Evolutionary conservation across 2,113 vertebrate species (phyloP).

Genomic region (Sapajus apella): DNA sequence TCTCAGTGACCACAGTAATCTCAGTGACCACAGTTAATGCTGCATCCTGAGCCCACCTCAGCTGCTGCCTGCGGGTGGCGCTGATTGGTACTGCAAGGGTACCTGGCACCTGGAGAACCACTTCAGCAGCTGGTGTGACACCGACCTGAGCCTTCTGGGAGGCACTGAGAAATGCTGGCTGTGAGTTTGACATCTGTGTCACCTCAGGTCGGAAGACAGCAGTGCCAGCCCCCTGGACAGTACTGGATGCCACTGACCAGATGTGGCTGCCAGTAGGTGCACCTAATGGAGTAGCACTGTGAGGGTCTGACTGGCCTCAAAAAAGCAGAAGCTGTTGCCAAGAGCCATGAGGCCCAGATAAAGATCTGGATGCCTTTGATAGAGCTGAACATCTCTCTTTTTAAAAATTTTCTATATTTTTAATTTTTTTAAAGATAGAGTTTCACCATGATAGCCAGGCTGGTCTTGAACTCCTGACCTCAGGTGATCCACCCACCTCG

Average conservation of each 20-base stretch:
- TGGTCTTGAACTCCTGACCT: no score
- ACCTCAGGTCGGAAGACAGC: conserved; percentile 90
- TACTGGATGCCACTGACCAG: conserved; percentile 87
- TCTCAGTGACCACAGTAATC: background rate
- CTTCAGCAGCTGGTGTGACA: background rate
- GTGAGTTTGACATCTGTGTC: conserved; percentile 90
- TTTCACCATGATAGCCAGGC: no score
- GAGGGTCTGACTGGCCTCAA: conserved; percentile 89
- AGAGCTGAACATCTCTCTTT: conserved; percentile 86
- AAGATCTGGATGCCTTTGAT: conserved; percentile 88
- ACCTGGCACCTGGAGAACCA: background rate
- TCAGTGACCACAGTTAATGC: background rate
- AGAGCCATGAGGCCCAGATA: conserved; percentile 87
- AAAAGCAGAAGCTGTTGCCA: conserved; percentile 89
- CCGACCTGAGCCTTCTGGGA: background rate
- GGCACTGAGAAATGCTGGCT: conserved; percentile 83
- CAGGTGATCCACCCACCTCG: no score
- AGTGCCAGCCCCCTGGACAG: conserved; percentile 88
- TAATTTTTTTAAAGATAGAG: no score
- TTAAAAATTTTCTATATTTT: background rate
- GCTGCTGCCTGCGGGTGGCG: background rate
- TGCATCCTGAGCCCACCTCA: background rate
- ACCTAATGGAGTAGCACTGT: conserved; percentile 87
- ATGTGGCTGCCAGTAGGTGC: conserved; percentile 90
- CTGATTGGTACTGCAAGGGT: no score